phyloP scores from a whole-genome alignment of 2,888 invertebrate genomes.

The Macrosiphum euphorbiae region DNA sequence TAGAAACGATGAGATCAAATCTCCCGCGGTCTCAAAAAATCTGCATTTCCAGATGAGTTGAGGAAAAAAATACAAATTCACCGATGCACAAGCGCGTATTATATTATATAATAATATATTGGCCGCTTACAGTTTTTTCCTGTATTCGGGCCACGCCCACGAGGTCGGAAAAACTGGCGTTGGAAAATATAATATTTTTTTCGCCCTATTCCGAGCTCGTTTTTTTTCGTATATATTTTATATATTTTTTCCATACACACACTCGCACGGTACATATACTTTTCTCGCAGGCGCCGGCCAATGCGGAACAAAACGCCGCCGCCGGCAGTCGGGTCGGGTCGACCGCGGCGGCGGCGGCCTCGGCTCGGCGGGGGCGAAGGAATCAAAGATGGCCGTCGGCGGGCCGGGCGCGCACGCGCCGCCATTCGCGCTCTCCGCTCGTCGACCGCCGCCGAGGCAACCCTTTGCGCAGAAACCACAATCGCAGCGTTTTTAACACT shows the following conservation, averaged over 20 bases:
- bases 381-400: slow-evolving; percentile 58
- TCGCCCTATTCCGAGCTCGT: background rate
- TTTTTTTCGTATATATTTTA: slow-evolving; percentile 13
- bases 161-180: slow-evolving; percentile 44
- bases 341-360: background rate
- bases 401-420: slow-evolving; percentile 32
- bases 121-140: slow-evolving; percentile 53
- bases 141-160: slow-evolving; percentile 56
- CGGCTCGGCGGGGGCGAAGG: slow-evolving; percentile 41
- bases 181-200: slow-evolving; percentile 53
- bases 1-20: background rate
- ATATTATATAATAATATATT: slow-evolving; percentile 4
- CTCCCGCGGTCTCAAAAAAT: background rate
- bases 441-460: background rate
- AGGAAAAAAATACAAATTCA: background rate
- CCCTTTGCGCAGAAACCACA: slow-evolving; percentile 42
- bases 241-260: background rate
- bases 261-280: background rate
- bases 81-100: background rate
- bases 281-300: background rate
- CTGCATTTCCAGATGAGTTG: background rate
- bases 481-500: slow-evolving; percentile 46
- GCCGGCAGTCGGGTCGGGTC: background rate
- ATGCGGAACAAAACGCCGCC: slow-evolving; percentile 11
- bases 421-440: background rate